Percentiles rank a stretch among this genome's conserved stretches.
Conservation (phyloP, 1,140 invertebrate species). For the Lepidurus apus region DNA sequence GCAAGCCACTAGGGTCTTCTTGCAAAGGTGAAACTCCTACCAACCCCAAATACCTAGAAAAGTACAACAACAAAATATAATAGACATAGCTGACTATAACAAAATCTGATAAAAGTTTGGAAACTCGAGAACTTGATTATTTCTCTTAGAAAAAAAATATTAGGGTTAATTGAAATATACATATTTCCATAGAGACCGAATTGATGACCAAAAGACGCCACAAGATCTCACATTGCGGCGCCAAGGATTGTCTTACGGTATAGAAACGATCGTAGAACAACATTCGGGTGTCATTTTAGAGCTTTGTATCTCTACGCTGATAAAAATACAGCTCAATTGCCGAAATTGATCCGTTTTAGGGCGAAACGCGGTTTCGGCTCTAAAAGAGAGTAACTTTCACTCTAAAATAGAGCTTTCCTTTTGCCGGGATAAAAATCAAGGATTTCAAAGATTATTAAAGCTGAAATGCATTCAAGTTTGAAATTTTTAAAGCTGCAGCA, state of each 20-base stretch:
- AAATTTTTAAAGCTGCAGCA: no score
- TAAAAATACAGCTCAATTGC: no score
- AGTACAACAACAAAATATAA: background rate
- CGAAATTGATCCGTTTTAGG: no score
- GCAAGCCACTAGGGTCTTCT: conserved; percentile 36
- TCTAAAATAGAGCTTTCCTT: no score
- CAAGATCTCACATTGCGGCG: background rate
- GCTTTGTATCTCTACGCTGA: no score
- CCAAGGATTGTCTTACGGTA: conserved; percentile 12
- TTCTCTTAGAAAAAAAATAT: background rate
- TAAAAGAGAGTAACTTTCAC: no score
- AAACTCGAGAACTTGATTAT: conserved; percentile 5
- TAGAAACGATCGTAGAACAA: background rate
- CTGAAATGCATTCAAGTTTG: no score
- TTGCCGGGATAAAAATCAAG: no score
- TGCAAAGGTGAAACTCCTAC: conserved; percentile 44
- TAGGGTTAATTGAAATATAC: background rate
- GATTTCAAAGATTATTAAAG: no score
- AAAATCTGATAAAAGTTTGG: background rate
- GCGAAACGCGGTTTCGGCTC: no score
- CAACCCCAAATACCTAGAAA: conserved; percentile 52
- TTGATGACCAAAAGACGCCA: background rate
- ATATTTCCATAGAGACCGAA: background rate
- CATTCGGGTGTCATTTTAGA: background rate
- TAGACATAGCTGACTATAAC: background rate